Evolutionary conservation across 2,888 invertebrate species (phyloP).

Genomic region (Dynastes tityus): DNA sequence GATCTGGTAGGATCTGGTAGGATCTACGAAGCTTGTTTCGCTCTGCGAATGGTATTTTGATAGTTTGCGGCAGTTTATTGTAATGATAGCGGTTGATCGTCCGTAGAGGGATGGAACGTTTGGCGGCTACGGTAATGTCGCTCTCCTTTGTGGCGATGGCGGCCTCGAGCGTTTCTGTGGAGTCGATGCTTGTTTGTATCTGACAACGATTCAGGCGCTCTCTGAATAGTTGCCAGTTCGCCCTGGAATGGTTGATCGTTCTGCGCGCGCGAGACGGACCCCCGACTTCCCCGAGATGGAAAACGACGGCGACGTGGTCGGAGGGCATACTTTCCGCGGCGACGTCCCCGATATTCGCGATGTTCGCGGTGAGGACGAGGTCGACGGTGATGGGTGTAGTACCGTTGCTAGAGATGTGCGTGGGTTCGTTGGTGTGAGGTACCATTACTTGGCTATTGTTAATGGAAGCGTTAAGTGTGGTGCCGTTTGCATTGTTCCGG

Average conservation of each 20-base stretch:
- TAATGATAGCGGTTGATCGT: conserved; percentile 7
- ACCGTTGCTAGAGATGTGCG: too few relatives aligned
- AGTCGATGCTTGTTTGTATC: not conserved
- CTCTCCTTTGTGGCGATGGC: not conserved
- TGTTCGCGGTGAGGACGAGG: conserved; percentile 50
- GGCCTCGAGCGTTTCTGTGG: not conserved
- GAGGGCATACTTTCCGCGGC: not conserved
- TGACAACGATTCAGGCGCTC: not conserved
- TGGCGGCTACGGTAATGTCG: not conserved
- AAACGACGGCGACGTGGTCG: too few relatives aligned
- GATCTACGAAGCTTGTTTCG: not conserved
- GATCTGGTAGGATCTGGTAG: conserved; percentile 7
- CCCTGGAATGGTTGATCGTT: not conserved
- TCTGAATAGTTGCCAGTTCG: not conserved
- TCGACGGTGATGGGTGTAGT: conserved; percentile 50
- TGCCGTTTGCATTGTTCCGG: too few relatives aligned
- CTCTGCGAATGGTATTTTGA: not conserved
- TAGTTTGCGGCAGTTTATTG: not conserved
- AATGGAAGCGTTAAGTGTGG: too few relatives aligned
- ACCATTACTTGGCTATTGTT: too few relatives aligned
- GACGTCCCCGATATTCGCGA: conserved; percentile 4
- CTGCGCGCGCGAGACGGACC: too few relatives aligned
- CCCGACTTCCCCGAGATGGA: too few relatives aligned
- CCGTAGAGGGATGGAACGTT: not conserved
- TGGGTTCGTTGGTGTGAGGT: too few relatives aligned